phyloP scores from a whole-genome alignment of 2,113 vertebrate species.

The Theropithecus gelada region DNA sequence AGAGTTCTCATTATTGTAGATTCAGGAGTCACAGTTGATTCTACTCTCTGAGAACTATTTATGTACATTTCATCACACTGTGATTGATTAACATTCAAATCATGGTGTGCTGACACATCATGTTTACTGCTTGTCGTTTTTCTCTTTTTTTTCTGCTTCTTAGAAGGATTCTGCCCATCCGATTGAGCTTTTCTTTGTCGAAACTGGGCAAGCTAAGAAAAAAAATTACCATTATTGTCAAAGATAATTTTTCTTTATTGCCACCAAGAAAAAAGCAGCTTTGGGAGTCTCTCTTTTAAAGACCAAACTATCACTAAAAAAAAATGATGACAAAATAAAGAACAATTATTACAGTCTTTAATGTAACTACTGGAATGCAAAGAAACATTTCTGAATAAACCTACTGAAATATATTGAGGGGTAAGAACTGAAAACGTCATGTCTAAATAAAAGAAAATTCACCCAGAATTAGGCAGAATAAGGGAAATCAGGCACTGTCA shows the following conservation, averaged over 20 bases:
- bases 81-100: constrained; percentile 80
- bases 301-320: constrained; percentile 60
- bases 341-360: not conserved
- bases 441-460: not conserved
- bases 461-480: not conserved
- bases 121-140: constrained; percentile 86
- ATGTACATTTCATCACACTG: constrained; percentile 77
- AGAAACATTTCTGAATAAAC: constrained; percentile 29
- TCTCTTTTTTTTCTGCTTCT: constrained; percentile 94
- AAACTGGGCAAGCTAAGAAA: constrained; percentile 93
- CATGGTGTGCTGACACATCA: constrained; percentile 76
- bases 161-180: constrained; percentile 88
- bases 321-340: constrained; percentile 38
- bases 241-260: constrained; percentile 4
- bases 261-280: not conserved
- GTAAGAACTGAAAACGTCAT: constrained; percentile 27
- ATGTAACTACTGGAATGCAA: not conserved
- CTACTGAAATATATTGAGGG: not conserved
- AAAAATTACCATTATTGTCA: not conserved
- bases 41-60: constrained; percentile 77
- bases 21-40: constrained; percentile 82
- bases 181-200: constrained; percentile 94
- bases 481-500: not conserved
- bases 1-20: constrained; percentile 86
- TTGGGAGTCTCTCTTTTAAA: not conserved